Evolutionary conservation across 2,113 vertebrate species (phyloP).

Genomic region (Chaetodon trifascialis): DNA sequence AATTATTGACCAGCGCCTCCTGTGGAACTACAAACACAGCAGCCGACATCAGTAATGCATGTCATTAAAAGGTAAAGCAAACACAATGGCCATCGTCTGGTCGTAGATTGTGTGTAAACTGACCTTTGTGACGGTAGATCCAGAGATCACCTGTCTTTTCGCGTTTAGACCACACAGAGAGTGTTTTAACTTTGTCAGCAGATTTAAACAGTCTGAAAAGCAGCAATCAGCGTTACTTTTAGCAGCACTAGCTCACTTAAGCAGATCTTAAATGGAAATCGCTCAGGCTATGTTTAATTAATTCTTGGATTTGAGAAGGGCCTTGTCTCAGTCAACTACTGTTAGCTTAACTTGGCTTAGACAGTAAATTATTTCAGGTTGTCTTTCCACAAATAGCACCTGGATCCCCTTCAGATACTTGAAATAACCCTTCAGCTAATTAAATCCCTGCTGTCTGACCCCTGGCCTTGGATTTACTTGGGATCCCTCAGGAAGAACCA

Average conservation of each 20-base stretch:
- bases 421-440: constrained; percentile 51
- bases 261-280: constrained; percentile 47
- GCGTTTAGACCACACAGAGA: not conserved
- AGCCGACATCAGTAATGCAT: not conserved
- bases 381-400: constrained; percentile 27
- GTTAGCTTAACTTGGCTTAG: constrained; percentile 49
- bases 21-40: not conserved
- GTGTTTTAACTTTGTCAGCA: not conserved
- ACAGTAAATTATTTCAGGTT: constrained; percentile 34
- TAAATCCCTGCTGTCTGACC: constrained; percentile 35
- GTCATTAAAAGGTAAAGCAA: not conserved
- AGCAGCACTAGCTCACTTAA: constrained; percentile 12
- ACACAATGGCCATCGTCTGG: not conserved
- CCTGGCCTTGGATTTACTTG: not conserved
- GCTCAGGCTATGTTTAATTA: constrained; percentile 50
- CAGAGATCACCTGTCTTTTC: not conserved
- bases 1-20: not conserved
- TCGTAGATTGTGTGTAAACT: not conserved
- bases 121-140: not conserved
- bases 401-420: constrained; percentile 46
- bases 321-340: constrained; percentile 23
- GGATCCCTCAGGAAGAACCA: constrained; percentile 13
- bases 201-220: constrained; percentile 23
- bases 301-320: constrained; percentile 18
- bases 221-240: constrained; percentile 9